Base-by-base conservation (phyloP, 2,797 vertebrate species). In the Xyrichtys novacula region DNA sequence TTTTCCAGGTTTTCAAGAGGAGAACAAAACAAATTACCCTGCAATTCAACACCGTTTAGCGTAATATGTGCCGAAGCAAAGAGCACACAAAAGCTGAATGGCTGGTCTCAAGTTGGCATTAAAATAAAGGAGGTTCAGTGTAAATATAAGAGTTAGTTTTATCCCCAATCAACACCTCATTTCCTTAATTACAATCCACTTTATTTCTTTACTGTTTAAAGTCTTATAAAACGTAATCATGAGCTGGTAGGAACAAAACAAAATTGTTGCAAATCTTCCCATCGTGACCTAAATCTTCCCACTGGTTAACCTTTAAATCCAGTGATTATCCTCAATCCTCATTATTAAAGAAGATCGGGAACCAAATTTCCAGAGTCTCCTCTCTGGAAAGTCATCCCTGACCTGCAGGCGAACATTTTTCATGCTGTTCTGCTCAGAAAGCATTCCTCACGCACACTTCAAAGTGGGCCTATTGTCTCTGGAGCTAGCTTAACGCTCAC, bases 381-480 rank as follows among this genome's bases (percentile, higher is more conserved):
- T 73, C 44, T 74, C 71, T 80, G 74, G 58, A 83, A 82, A 76
- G 59, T 74, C 59, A 66, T 81, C 31, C 87, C 65, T 84, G 78
- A 89, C 85, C 87, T 79, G 65, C 50, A 91, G 81, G 86, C 79
- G 70, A 87, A 85, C 61, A 52, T 74, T 87, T 77, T 75, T 76
- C 87, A 86, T 74, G 65, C 86, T 86, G 80, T 80, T 91, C 75
- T 81, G 81, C 78, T 91, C 86, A 84, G 81, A 66, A 83, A 64
- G 55, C 82, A 89, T 89, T 92, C 85, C 84, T 74, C 57, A 69
- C 39, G 64, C 64, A 80, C 47, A 83, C 76, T 86, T 88, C 83
- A 90, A 92, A 91, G 85, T 56, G 25, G 42, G 26, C 19, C 71
- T 72, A 83, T 85, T 90, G 85, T 88, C 56, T 88, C 57, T n/a